A percentile compares a stretch with the other conserved stretches of the same genome.
Evolutionary conservation across 2,888 invertebrate genomes (phyloP).

Genomic region (Zelleria hepariella): DNA sequence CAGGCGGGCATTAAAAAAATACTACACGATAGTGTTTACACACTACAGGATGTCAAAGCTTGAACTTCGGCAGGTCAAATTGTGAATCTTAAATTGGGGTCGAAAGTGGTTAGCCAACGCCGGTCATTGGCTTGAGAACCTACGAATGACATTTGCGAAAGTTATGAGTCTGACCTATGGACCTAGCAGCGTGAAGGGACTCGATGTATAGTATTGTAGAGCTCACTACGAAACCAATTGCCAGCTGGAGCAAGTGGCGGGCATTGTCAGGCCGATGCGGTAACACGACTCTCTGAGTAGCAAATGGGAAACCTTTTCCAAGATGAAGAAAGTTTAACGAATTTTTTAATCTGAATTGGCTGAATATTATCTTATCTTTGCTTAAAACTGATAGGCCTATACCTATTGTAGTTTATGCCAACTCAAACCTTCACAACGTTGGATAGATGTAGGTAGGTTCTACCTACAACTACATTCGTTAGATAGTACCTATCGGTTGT

Average conservation of each 20-base stretch:
- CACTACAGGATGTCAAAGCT: conserved; percentile 10
- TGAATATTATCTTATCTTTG: no score
- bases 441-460: no score
- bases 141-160: conserved; percentile 20
- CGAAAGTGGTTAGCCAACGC: conserved; percentile 43
- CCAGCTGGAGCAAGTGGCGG: not conserved
- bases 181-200: not conserved
- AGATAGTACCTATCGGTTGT: not conserved
- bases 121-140: conserved; percentile 23
- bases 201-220: not conserved
- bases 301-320: no score
- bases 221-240: not conserved
- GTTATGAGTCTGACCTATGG: not conserved
- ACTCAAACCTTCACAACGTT: no score
- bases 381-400: no score
- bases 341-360: no score
- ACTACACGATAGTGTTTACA: conserved; percentile 1
- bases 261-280: not conserved
- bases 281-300: no score
- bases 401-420: no score
- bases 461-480: not conserved
- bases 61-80: conserved; percentile 45
- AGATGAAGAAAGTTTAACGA: no score
- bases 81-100: conserved; percentile 44
- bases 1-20: not conserved